Base-by-base conservation (phyloP, 2,888 invertebrate species). In the Ornithoptera alexandrae region DNA sequence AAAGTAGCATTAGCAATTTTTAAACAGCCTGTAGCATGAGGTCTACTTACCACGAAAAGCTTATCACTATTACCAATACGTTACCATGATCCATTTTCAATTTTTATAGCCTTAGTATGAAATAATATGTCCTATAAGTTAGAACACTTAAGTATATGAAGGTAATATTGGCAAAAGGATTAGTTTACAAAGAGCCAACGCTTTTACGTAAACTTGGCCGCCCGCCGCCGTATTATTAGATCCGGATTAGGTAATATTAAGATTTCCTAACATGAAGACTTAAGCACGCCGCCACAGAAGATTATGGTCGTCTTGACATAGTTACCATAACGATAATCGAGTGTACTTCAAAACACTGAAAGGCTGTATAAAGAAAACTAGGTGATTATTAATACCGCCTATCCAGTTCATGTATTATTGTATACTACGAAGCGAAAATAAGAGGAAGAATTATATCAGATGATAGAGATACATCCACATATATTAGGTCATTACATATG, bases 191-290 rank as follows among this genome's bases (percentile, higher is more conserved):
- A 22, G 24, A 56, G 17, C n/a, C 24, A n/a, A 7, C 46, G 59
- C 30, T 59, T 50, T 59, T 24, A 24, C 59, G 17, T 59, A 65
- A 66, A 66, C 65, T 66, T 60, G 65, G 65, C 65, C 50, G 42
- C 65, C 22, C 30, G n/a, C 8, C 30, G 18, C 46, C 59, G n/a
- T 46, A 24, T 39, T 39, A 39, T 39, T 39, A 39, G 15, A 22
- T 36, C 36, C 56, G 58, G 65, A 59, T 65, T 65, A 65, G 58
- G 65, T 59, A 62, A 67, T 61, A 67, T 61, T 67, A 61, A 61
- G 67, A 67, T 61, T 67, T n/a, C 57, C 67, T 53, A 61, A 67
- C 67, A 60, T 61, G 67, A 67, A 62, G 61, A 67, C 67, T 67
- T 67, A 67, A 67, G 67, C 61, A 67, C 67, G 67, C 62, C 20